Conservation (phyloP, 2,888 invertebrate genomes). For the Neoascia interrupta region DNA sequence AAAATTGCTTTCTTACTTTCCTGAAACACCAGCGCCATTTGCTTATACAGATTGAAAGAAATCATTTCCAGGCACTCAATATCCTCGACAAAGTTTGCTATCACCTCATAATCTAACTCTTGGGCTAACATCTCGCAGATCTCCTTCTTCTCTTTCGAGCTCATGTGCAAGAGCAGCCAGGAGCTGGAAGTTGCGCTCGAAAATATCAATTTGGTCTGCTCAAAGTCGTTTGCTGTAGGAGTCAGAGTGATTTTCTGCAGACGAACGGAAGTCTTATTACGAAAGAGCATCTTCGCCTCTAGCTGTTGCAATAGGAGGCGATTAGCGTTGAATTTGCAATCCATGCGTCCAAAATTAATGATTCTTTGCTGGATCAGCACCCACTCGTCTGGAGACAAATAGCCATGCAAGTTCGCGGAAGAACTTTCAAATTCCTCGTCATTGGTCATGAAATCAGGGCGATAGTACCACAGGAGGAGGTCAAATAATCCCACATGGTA, state of each 20-base stretch:
- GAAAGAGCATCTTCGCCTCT: slow-evolving; percentile 70
- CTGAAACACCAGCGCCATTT: slow-evolving; percentile 63
- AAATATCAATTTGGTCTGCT: slow-evolving; percentile 70
- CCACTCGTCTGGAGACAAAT: slow-evolving; percentile 76
- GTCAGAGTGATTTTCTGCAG: slow-evolving; percentile 67
- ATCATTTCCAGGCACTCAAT: slow-evolving; percentile 74
- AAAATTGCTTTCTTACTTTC: slow-evolving; percentile 71
- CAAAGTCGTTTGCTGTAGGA: slow-evolving; percentile 63
- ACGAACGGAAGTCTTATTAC: slow-evolving; percentile 52
- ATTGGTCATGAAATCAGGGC: slow-evolving; percentile 74
- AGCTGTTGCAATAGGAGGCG: slow-evolving; percentile 74
- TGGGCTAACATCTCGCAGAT: slow-evolving; percentile 66
- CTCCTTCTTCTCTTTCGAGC: slow-evolving; percentile 72
- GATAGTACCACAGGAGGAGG: slow-evolving; percentile 74
- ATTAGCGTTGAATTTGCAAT: slow-evolving; percentile 75
- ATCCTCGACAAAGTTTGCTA: slow-evolving; percentile 67
- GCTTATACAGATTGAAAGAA: slow-evolving; percentile 71
- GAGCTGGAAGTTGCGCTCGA: slow-evolving; percentile 57
- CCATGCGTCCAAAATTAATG: slow-evolving; percentile 77
- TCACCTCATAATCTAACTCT: slow-evolving; percentile 36
- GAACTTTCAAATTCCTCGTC: slow-evolving; percentile 19
- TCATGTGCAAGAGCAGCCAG: slow-evolving; percentile 73
- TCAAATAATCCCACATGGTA: slow-evolving; percentile 74
- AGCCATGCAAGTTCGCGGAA: slow-evolving; percentile 71
- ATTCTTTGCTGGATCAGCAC: slow-evolving; percentile 77